These are phyloP conservation scores for Caranx ignobilis DNA, from an alignment of 2,113 vertebrate genomes.

Conservation along the genomic window DNA sequence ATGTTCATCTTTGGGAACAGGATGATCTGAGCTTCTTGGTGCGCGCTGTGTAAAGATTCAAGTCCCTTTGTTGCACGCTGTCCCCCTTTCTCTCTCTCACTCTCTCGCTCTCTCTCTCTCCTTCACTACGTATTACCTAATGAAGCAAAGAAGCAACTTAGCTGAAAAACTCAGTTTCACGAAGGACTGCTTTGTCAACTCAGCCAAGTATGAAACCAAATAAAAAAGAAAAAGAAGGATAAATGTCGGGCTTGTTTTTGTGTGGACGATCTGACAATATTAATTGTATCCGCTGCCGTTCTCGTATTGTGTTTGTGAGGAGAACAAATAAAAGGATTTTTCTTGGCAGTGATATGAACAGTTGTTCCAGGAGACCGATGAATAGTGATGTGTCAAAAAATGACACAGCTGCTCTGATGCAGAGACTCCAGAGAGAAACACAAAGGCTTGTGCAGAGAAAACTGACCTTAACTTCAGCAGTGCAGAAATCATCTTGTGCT, in stretches of 20 bases:
- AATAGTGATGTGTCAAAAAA: not conserved
- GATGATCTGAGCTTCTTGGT: constrained; percentile 18
- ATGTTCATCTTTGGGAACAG: constrained; percentile 14
- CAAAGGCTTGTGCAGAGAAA: not conserved
- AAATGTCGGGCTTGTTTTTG: constrained; percentile 24
- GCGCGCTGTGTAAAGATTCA: not conserved
- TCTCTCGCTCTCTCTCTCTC: not conserved
- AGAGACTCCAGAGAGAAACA: not conserved
- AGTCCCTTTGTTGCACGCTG: not conserved
- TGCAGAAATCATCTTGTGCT: not conserved
- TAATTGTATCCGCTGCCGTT: constrained; percentile 3
- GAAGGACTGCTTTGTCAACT: not conserved
- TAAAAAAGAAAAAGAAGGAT: not conserved
- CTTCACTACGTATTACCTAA: constrained; percentile 21
- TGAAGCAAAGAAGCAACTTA: constrained; percentile 36
- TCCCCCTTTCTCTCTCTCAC: not conserved
- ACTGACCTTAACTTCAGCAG: not conserved
- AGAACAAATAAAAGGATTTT: constrained; percentile 5
- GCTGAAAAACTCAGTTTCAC: constrained; percentile 13
- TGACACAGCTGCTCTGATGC: not conserved
- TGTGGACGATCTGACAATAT: constrained; percentile 21
- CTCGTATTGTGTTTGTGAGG: constrained; percentile 13
- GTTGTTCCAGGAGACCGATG: not conserved
- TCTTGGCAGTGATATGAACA: not conserved
- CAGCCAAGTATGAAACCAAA: not conserved